phyloP scores from a whole-genome alignment of 2,797 vertebrate species.

The Chanos chanos region DNA sequence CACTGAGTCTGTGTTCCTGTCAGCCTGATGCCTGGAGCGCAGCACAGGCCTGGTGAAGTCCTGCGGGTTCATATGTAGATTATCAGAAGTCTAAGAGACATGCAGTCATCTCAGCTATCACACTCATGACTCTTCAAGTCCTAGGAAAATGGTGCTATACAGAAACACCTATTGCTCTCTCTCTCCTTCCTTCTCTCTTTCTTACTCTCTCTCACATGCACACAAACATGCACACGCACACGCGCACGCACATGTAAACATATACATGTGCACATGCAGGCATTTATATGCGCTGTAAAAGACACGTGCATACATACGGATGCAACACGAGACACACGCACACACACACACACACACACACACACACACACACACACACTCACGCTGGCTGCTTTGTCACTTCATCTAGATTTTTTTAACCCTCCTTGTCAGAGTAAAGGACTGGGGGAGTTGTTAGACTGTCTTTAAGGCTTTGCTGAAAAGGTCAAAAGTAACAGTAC shows the following conservation, averaged over 20 bases:
- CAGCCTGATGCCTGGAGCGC: too few species aligned
- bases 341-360: constrained; percentile 6
- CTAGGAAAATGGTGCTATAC: too few species aligned
- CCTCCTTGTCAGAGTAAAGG: too few species aligned
- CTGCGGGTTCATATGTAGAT: too few species aligned
- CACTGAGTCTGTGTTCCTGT: not conserved
- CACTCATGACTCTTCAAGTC: too few species aligned
- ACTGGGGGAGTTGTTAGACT: too few species aligned
- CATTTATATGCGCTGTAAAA: not conserved
- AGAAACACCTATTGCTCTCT: not conserved
- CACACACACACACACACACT: constrained; percentile 5
- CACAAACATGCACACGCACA: not conserved
- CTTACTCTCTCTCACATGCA: not conserved
- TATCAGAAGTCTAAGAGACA: too few species aligned
- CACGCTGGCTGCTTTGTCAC: constrained; percentile 12
- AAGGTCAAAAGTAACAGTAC: constrained; percentile 31
- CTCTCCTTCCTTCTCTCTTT: not conserved
- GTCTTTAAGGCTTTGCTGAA: constrained; percentile 29
- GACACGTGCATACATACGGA: not conserved
- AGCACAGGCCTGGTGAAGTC: too few species aligned
- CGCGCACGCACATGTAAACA: constrained; percentile 6
- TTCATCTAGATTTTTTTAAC: too few species aligned
- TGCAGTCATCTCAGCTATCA: too few species aligned
- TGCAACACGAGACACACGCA: constrained; percentile 8
- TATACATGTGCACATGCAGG: not conserved